phyloP scores from a whole-genome alignment of 2,113 vertebrate genomes.

The Struthio camelus region DNA sequence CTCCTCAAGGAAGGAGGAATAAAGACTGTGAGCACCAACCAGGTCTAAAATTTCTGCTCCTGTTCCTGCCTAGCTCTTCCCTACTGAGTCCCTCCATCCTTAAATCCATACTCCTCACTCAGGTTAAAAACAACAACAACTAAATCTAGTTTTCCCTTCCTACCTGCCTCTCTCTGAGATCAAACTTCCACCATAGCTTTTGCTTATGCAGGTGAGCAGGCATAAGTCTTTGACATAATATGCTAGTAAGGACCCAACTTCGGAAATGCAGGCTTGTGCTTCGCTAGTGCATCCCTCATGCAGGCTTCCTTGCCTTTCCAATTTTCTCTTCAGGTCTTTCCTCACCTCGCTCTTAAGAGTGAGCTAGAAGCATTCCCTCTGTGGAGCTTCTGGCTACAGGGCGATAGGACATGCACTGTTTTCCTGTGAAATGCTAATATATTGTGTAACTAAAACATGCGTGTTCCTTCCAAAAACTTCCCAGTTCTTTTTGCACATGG shows the following conservation, averaged over 20 bases:
- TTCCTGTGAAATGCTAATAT: neutral
- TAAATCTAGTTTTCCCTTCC: neutral
- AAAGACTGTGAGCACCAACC: neutral
- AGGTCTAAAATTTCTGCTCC: neutral
- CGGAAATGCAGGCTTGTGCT: neutral
- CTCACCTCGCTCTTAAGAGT: neutral
- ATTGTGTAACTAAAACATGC: neutral
- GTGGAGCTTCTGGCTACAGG: neutral
- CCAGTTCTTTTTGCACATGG: neutral
- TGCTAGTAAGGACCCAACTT: neutral
- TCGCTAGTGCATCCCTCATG: neutral
- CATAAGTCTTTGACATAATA: neutral
- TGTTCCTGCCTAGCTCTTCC: neutral
- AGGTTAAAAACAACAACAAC: neutral
- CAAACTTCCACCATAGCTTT: neutral
- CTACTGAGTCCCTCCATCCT: neutral
- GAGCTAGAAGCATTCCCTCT: neutral
- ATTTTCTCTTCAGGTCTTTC: neutral
- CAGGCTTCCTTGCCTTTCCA: neutral
- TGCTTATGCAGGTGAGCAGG: fast-evolving
- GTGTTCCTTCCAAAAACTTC: neutral
- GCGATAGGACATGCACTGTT: neutral
- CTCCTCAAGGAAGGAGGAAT: constrained; percentile 75
- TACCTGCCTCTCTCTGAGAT: neutral
- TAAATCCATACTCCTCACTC: neutral